Conservation (phyloP, 2,888 invertebrate genomes). For the Pammene fasciana region DNA sequence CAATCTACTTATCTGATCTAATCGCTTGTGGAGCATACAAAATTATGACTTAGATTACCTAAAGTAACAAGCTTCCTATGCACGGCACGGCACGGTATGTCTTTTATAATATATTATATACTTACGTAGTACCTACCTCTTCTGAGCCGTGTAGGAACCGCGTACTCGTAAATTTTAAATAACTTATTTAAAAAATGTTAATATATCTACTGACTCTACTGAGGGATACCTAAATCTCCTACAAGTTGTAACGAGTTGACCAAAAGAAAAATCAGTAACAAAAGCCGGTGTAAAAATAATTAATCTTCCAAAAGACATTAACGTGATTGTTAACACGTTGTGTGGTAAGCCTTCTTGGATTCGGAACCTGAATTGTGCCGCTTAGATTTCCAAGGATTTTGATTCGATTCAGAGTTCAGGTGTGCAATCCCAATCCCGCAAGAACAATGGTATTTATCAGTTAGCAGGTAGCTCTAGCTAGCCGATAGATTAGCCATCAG, state of each 20-base stretch:
- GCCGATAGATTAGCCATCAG: conserved; percentile 52
- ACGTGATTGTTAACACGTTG: conserved; percentile 2
- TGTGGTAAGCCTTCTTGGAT: conserved; percentile 11
- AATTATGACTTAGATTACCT: too few relatives aligned
- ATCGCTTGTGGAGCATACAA: too few relatives aligned
- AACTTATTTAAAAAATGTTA: too few relatives aligned
- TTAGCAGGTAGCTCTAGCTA: conserved; percentile 59
- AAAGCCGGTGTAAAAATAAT: neutral
- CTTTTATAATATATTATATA: too few relatives aligned
- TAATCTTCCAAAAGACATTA: neutral
- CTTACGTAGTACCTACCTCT: too few relatives aligned
- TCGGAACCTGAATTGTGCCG: conserved; percentile 1
- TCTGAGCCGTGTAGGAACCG: too few relatives aligned
- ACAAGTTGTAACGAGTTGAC: neutral
- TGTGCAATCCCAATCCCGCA: conserved; percentile 35
- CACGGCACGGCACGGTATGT: too few relatives aligned
- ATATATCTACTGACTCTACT: too few relatives aligned
- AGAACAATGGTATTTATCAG: conserved; percentile 58
- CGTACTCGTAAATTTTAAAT: too few relatives aligned
- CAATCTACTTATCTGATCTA: too few relatives aligned
- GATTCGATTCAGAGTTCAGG: conserved; percentile 30
- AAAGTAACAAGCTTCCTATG: too few relatives aligned
- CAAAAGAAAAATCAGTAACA: neutral
- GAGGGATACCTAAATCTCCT: neutral
- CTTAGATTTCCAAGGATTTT: conserved; percentile 19